Conservation (phyloP, 2,113 vertebrate genomes). For the Axis porcinus region DNA sequence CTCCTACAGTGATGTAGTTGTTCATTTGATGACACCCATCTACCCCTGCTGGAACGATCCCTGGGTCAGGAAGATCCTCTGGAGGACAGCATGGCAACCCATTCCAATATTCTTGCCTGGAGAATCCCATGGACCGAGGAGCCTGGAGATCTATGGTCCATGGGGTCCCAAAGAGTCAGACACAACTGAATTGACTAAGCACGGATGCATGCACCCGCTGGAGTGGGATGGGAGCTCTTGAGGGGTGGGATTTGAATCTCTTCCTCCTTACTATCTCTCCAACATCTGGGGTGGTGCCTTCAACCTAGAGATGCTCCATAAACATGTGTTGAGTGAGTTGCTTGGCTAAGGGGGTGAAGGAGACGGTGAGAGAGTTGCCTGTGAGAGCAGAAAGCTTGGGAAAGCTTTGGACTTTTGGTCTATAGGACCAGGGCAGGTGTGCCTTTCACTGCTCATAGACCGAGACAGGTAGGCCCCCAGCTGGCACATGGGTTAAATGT, state of each 20-base stretch:
- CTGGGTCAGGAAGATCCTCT: not conserved
- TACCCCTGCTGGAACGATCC: not conserved
- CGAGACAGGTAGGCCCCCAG: not conserved
- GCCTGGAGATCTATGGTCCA: not conserved
- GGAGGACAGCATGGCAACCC: not conserved
- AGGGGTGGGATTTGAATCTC: not conserved
- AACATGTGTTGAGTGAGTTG: not conserved
- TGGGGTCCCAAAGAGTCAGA: not conserved
- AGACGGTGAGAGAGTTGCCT: not conserved
- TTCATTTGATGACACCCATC: not conserved
- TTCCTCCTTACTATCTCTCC: not conserved
- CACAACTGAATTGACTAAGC: not conserved
- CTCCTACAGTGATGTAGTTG: not conserved
- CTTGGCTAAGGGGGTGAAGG: not conserved
- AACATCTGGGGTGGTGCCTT: not conserved
- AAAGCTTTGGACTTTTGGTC: not conserved
- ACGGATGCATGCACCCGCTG: rapidly evolving
- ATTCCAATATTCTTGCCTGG: not conserved
- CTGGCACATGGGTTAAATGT: not conserved
- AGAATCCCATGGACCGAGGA: not conserved
- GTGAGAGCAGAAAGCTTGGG: not conserved
- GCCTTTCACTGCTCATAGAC: not conserved
- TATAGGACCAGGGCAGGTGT: not conserved
- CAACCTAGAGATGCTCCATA: not conserved
- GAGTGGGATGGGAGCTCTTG: not conserved